These are phyloP conservation scores for Acrossocheilus fasciatus DNA, from an alignment of 2,797 vertebrate genomes.

Conservation along the genomic window DNA sequence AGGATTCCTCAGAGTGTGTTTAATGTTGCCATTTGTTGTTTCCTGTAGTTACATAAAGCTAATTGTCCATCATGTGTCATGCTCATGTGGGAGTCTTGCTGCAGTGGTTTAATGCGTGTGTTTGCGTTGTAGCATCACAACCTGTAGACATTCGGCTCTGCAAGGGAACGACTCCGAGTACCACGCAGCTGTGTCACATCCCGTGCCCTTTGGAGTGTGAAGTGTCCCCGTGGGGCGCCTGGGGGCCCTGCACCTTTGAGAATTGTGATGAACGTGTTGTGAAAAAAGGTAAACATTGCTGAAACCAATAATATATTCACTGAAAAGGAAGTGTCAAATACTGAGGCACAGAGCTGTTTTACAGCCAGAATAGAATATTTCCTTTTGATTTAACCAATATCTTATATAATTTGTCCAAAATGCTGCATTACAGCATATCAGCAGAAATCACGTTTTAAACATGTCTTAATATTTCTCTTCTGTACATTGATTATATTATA, in stretches of 20 bases:
- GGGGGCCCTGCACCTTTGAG: constrained; percentile 96
- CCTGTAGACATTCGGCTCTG: constrained; percentile 89
- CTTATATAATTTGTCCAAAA: neutral
- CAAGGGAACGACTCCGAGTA: constrained; percentile 81
- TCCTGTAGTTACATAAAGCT: constrained; percentile 27
- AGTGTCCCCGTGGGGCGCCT: constrained; percentile 92
- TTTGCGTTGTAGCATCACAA: constrained; percentile 81
- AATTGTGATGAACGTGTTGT: constrained; percentile 90
- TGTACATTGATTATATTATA: neutral
- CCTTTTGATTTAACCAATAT: neutral
- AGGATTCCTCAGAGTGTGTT: constrained; percentile 13
- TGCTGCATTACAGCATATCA: neutral
- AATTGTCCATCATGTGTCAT: constrained; percentile 15
- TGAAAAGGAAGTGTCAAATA: neutral
- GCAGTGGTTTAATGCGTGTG: constrained; percentile 36
- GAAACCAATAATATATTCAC: neutral
- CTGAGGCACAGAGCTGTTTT: constrained; percentile 14
- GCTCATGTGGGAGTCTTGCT: constrained; percentile 11
- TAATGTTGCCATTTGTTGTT: constrained; percentile 28
- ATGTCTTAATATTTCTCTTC: neutral
- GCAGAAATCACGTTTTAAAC: neutral
- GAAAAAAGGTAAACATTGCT: constrained; percentile 87
- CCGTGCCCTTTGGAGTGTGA: constrained; percentile 92
- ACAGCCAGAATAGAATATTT: neutral
- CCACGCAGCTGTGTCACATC: constrained; percentile 91